Base-by-base conservation (phyloP, 2,888 invertebrate genomes). In the Villa cingulata region DNA sequence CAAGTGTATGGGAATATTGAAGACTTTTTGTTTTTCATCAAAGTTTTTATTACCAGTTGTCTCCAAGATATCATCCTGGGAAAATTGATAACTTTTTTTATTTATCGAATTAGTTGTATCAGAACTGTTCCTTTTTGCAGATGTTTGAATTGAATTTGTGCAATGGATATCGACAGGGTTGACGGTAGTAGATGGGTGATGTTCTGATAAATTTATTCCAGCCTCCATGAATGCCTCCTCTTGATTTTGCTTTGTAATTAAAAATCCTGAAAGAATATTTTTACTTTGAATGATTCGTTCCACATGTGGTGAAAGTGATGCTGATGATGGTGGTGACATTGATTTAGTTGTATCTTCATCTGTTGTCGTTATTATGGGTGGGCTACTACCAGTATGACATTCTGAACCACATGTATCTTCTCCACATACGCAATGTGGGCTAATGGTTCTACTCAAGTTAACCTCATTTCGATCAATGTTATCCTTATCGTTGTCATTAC, bases 221-320 rank as follows among this genome's bases (percentile, higher is more conserved):
- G 43, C 39, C 17, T 48, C 43, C 9, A 15, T 3, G n/a, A 43
- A 32, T 16, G 32, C 17, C 36, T 54, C 45, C 37, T 57, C 56
- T 45, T 57, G 57, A 48, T 55, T 53, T 52, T 56, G 55, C 51
- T 56, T 57, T 27, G 53, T 54, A 48, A 54, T 53, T 51, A 57
- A 50, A 49, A 55, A 57, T 34, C 52, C 56, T 40, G 54, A 51
- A n/a, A 56, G 52, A 45, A 57, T 55, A 52, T 57, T 56, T 52
- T 57, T 57, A 37, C 55, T 56, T 39, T 52, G 52, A 42, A 53
- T 51, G 43, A 57, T 51, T 53, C 42, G 58, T 47, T 55, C 52
- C 17, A 51, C 45, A 6, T 53, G 51, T 19, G 45, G 9, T 23
- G 7, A 23, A 23, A 6, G 4, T 23, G 23, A 32, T 32, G 17